Percentiles rank a stretch among this genome's conserved stretches.
Conservation (phyloP, 2,113 vertebrate species). For the Leucopternis melanops region DNA sequence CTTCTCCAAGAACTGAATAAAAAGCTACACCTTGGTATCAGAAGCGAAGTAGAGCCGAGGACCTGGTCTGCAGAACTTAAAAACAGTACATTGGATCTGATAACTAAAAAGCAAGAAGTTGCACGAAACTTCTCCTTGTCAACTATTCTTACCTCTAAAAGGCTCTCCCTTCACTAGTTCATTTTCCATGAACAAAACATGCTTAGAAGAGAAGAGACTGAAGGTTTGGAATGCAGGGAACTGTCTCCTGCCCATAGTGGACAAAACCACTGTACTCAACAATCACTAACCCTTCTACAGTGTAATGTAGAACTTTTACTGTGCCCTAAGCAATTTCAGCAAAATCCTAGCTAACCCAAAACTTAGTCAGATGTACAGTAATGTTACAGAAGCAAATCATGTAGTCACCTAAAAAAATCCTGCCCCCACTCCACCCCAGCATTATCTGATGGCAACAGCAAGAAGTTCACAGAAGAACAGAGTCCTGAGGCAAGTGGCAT, state of each 20-base stretch:
- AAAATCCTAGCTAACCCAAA: background rate
- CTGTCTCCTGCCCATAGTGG: background rate
- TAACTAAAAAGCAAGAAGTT: background rate
- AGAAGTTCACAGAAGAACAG: background rate
- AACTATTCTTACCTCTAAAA: background rate
- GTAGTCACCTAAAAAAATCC: background rate
- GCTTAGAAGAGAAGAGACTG: background rate
- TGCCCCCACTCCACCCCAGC: background rate
- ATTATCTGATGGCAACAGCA: background rate
- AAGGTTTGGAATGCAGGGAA: background rate
- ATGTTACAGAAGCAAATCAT: background rate
- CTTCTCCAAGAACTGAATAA: background rate
- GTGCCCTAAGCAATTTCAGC: background rate
- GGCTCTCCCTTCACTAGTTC: background rate
- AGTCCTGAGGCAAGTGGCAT: background rate
- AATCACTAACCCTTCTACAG: background rate
- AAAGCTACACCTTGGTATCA: background rate
- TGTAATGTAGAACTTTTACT: fast-evolving
- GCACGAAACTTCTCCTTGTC: background rate
- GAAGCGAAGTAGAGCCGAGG: background rate
- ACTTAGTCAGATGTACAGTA: background rate
- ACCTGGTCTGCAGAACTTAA: background rate
- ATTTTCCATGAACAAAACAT: background rate
- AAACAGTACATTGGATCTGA: background rate
- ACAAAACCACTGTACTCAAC: background rate